Conservation (phyloP, 2,888 invertebrate genomes). For the Spicauda simplicius region DNA sequence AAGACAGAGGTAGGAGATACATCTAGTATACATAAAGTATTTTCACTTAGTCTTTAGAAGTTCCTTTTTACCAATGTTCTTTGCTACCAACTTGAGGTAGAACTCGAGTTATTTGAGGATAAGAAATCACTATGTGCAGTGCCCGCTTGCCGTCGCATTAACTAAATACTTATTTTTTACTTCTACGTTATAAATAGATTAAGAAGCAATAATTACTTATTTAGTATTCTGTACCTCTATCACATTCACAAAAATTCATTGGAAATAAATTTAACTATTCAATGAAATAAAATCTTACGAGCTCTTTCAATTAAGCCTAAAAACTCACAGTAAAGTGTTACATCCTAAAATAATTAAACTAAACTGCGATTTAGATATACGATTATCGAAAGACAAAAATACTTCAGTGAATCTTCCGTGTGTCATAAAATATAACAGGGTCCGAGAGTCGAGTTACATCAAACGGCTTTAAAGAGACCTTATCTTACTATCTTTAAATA, state of each 20-base stretch:
- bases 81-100: too few relatives aligned
- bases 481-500: slow-evolving; percentile 78
- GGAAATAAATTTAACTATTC: neutral
- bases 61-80: too few relatives aligned
- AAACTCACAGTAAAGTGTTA: neutral
- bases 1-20: too few relatives aligned
- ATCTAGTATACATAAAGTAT: too few relatives aligned
- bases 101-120: too few relatives aligned
- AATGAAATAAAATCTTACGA: too few relatives aligned
- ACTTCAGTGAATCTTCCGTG: slow-evolving; percentile 25
- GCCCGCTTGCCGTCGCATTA: too few relatives aligned
- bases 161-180: too few relatives aligned
- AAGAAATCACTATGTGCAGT: too few relatives aligned
- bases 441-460: slow-evolving; percentile 72
- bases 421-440: slow-evolving; percentile 69
- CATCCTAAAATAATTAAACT: neutral
- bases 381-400: slow-evolving; percentile 5
- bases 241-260: neutral
- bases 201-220: neutral
- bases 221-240: neutral
- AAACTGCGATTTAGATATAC: slow-evolving; percentile 34
- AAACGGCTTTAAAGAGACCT: slow-evolving; percentile 72
- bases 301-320: neutral
- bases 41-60: too few relatives aligned
- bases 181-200: too few relatives aligned